A percentile compares a stretch with the other conserved stretches of the same genome.
Evolutionary conservation across 2,888 invertebrate species (phyloP).

Genomic region (Rapana venosa): DNA sequence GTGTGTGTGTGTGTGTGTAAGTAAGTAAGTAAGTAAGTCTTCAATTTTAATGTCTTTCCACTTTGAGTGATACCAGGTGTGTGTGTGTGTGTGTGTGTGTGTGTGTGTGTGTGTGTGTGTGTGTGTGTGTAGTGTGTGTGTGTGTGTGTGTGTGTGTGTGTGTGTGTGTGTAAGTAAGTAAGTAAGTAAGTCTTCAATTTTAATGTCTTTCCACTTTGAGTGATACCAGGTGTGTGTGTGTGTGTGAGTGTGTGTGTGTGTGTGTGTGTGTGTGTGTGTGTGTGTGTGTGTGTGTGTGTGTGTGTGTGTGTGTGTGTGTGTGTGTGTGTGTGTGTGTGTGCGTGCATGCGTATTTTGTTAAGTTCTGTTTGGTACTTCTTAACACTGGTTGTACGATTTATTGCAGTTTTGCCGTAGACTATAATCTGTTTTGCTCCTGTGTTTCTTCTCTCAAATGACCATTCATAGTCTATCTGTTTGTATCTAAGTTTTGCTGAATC

Average conservation of each 20-base stretch:
- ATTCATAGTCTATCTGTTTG: too few relatives aligned
- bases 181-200: not conserved
- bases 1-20: not conserved
- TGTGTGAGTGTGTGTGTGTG: not conserved
- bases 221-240: not conserved
- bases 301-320: constrained; percentile 2
- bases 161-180: not conserved
- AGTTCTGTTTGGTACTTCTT: too few relatives aligned
- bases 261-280: not conserved
- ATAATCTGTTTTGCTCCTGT: too few relatives aligned
- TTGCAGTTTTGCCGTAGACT: too few relatives aligned
- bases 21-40: not conserved
- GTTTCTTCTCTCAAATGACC: too few relatives aligned
- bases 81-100: not conserved
- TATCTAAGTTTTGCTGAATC: too few relatives aligned
- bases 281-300: constrained; percentile 2
- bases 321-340: constrained; percentile 21
- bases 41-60: too few relatives aligned
- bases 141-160: not conserved
- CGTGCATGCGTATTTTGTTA: not conserved
- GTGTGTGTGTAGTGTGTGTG: not conserved
- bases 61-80: not conserved
- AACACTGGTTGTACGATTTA: too few relatives aligned
- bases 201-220: too few relatives aligned
- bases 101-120: constrained; percentile 8